These are phyloP conservation scores for Melipona quadrifasciata DNA, from an alignment of 1,140 invertebrate genomes.

Conservation along the genomic window DNA sequence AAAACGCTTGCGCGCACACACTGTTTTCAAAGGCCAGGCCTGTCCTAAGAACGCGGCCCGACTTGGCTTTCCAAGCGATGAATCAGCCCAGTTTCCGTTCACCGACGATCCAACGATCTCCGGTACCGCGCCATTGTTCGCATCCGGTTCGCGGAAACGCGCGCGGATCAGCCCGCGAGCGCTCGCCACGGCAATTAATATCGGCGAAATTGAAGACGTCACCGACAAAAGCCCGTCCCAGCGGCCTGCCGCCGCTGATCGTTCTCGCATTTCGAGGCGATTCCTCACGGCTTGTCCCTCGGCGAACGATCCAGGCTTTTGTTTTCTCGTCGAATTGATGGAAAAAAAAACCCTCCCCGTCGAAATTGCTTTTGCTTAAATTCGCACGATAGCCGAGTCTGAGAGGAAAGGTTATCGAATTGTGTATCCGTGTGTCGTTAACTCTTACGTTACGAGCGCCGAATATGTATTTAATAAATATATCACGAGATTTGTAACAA, in stretches of 20 bases:
- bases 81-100: slow-evolving; percentile 21
- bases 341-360: no score
- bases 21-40: neutral
- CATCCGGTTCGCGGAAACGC: slow-evolving; percentile 5
- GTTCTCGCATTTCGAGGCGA: neutral
- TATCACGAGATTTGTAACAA: no score
- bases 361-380: no score
- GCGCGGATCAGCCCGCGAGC: slow-evolving; percentile 9
- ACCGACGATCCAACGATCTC: neutral
- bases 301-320: no score
- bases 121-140: neutral
- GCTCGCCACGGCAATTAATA: slow-evolving; percentile 21
- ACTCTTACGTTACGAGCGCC: no score
- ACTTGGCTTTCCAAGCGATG: slow-evolving; percentile 13
- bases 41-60: neutral
- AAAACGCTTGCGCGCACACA: neutral
- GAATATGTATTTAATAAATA: no score
- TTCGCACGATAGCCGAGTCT: no score
- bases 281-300: no score
- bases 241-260: neutral
- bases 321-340: no score
- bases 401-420: no score
- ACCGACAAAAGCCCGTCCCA: neutral
- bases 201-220: slow-evolving; percentile 1
- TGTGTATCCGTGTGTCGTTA: no score